Evolutionary conservation across 2,888 invertebrate species (phyloP), one percentile per base, ranked within the genome.

Genomic region (Cantharis flavilabris): DNA sequence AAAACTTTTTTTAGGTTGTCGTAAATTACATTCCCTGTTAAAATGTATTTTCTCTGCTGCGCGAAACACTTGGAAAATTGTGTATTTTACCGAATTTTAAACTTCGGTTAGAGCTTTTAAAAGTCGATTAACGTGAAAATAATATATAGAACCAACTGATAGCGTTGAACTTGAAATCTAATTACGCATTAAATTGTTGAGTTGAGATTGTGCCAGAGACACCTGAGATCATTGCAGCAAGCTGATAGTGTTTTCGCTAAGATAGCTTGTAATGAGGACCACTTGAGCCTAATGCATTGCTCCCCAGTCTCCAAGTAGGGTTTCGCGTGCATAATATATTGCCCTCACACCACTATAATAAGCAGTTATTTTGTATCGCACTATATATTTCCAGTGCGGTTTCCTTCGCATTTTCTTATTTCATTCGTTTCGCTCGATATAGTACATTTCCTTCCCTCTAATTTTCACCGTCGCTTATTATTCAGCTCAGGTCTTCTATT

Each of bases 391-490:
- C 74, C 78, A 75, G 74, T 76, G 77, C 79, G 75, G 79, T 79
- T 77, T 80, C 79, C 77, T 80, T 76, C 75, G 75, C 77, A 76
- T 80, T 79, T 82, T 80, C 82, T 81, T 82, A 81, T 81, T 82
- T 78, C 79, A 81, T 82, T 80, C 81, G 81, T 81, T 81, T 79
- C 81, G 81, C 80, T 81, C 80, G 79, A 81, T 82, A 78, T 81
- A 80, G 77, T 80, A 81, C 81, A 81, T 83, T 82, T 82, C 81
- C 81, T 82, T 80, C 79, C 78, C 83, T 80, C 80, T 82, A 81
- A 81, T 80, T 85, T 84, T 83, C 82, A 81, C 81, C 79, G 78
- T 84, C 85, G 83, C 85, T 87, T 86, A 85, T 84, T 86, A 87
- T 86, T 86, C 87, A 84, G 83, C 77, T 80, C 84, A 81, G 82